Percentiles rank a stretch among this genome's conserved stretches.
Evolutionary conservation across 2,888 invertebrate species (phyloP).

Genomic region (Ophion ventricosus): DNA sequence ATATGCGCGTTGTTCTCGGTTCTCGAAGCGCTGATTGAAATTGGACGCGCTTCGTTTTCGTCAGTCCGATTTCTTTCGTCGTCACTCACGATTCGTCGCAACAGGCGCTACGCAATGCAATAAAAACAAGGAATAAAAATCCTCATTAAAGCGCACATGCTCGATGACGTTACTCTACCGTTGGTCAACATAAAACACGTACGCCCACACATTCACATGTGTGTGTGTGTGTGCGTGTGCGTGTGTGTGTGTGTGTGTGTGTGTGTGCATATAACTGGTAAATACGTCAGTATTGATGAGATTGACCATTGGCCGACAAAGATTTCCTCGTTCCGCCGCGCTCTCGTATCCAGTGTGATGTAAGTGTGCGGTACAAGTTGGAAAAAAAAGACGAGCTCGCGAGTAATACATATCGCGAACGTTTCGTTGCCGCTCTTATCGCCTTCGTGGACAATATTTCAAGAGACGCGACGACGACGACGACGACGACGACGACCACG

Average conservation of each 20-base stretch:
- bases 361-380: background rate
- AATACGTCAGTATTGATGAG: constrained; percentile 31
- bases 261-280: background rate
- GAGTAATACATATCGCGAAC: constrained; percentile 30
- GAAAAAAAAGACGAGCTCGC: constrained; percentile 8
- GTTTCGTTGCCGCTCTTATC: constrained; percentile 46
- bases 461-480: constrained; percentile 22
- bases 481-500: constrained; percentile 25
- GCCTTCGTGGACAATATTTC: constrained; percentile 33
- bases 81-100: constrained; percentile 7
- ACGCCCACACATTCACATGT: background rate
- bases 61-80: background rate
- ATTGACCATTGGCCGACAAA: constrained; percentile 54
- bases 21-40: background rate
- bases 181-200: constrained; percentile 10
- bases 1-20: background rate
- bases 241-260: background rate
- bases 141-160: constrained; percentile 23
- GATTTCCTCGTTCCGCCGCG: constrained; percentile 10
- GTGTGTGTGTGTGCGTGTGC: background rate
- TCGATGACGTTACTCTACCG: constrained; percentile 41
- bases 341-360: constrained; percentile 1
- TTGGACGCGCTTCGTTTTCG: constrained; percentile 3
- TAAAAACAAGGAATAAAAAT: background rate
- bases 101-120: background rate